phyloP scores from a whole-genome alignment of 2,797 vertebrate species.

The Gymnothorax reevesii region DNA sequence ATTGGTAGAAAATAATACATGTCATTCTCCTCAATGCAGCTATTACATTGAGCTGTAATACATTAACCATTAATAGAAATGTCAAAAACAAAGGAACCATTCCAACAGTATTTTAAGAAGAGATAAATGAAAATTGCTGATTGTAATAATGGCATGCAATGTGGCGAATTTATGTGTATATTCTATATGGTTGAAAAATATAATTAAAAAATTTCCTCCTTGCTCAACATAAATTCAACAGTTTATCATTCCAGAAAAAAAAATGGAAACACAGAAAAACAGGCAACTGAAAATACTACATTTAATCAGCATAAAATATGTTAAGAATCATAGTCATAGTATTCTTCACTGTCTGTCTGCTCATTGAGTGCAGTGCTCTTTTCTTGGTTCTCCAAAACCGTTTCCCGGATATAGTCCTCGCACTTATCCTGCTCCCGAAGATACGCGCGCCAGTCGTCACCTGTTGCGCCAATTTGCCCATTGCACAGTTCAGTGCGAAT shows the following conservation, averaged over 20 bases:
- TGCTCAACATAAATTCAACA: not conserved
- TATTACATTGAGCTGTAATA: not conserved
- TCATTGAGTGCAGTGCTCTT: conserved; percentile 41
- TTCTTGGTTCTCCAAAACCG: conserved; percentile 52
- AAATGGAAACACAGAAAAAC: not conserved
- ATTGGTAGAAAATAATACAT: conserved; percentile 11
- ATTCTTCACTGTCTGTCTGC: conserved; percentile 53
- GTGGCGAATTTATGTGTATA: not conserved
- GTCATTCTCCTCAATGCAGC: not conserved
- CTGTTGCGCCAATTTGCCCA: conserved; percentile 59
- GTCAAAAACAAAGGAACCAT: not conserved
- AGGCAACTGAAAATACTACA: not conserved
- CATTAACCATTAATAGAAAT: not conserved
- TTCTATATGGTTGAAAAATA: not conserved
- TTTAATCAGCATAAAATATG: conserved; percentile 1
- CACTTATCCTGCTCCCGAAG: conserved; percentile 69
- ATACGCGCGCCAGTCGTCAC: conserved; percentile 76
- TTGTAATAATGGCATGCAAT: not conserved
- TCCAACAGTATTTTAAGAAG: not conserved
- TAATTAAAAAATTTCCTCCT: no score
- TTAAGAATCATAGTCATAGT: conserved; percentile 71
- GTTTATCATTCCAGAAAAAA: not conserved
- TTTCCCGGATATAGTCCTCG: conserved; percentile 54
- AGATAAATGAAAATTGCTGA: not conserved
- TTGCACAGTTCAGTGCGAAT: conserved; percentile 72